These are phyloP conservation scores for Drosophila multiciliata DNA, from an alignment of 2,888 invertebrate species.

Conservation along the genomic window DNA sequence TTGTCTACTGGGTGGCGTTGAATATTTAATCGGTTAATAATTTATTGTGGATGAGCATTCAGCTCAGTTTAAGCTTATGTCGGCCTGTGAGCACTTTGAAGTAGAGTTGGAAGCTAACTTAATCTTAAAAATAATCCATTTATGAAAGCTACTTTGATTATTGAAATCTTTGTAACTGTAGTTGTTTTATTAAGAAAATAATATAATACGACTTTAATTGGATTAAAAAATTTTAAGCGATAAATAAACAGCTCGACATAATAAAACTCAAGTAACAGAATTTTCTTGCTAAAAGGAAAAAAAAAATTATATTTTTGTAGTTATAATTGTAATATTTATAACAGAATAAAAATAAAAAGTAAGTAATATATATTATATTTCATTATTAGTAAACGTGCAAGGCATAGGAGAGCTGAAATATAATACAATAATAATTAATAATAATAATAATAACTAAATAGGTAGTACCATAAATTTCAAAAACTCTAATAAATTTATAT, in stretches of 20 bases:
- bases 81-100: neutral
- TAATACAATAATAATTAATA: neutral
- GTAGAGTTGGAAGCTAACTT: neutral
- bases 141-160: neutral
- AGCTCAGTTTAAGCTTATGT: neutral
- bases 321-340: neutral
- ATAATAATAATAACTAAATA: neutral
- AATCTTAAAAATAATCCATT: neutral
- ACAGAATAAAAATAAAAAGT: neutral
- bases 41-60: neutral
- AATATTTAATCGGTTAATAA: constrained; percentile 17
- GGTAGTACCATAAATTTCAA: neutral
- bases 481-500: neutral
- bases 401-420: neutral
- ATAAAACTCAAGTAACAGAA: neutral
- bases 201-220: neutral
- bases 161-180: no score
- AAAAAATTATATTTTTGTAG: no score
- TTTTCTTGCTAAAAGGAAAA: no score
- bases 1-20: constrained; percentile 50
- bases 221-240: no score
- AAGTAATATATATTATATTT: neutral
- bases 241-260: neutral
- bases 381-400: neutral
- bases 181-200: neutral